These are phyloP conservation scores for Clupea harengus DNA, from an alignment of 2,113 vertebrate species.

Conservation along the genomic window DNA sequence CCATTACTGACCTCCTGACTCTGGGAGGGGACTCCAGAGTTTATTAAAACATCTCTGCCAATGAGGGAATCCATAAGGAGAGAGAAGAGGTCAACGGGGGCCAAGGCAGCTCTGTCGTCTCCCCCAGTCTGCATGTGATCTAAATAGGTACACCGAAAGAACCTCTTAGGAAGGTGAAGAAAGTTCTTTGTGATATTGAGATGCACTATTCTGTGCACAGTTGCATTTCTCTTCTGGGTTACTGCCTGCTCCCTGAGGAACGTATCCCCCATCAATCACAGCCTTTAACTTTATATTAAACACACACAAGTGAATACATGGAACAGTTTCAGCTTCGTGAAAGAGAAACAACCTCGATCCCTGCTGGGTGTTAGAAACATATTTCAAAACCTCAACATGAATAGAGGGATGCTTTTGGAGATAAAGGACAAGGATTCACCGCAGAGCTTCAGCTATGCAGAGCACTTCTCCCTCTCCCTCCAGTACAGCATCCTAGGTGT, in stretches of 20 bases:
- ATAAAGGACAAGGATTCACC: not conserved
- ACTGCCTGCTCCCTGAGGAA: not conserved
- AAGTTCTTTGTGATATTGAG: not conserved
- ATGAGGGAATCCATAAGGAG: constrained; percentile 44
- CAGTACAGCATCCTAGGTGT: not conserved
- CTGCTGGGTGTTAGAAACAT: not conserved
- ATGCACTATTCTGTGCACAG: not conserved
- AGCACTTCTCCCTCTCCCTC: not conserved
- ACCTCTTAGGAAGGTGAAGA: not conserved
- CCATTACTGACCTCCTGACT: constrained; percentile 64
- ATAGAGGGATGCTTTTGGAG: not conserved
- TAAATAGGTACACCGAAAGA: not conserved
- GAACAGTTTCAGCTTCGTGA: not conserved
- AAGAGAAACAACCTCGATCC: not conserved
- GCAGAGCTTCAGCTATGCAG: not conserved
- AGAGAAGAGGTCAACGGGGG: constrained; percentile 44
- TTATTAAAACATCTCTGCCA: constrained; percentile 64
- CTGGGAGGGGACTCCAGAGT: constrained; percentile 37
- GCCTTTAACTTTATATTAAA: not conserved
- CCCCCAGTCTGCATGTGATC: no score
- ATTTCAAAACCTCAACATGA: not conserved
- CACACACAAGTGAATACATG: not conserved
- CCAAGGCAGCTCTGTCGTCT: constrained; percentile 12
- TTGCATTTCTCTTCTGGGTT: not conserved
- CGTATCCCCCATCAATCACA: not conserved